phyloP scores from a whole-genome alignment of 2,888 invertebrate species.

The Drosophila mettleri region DNA sequence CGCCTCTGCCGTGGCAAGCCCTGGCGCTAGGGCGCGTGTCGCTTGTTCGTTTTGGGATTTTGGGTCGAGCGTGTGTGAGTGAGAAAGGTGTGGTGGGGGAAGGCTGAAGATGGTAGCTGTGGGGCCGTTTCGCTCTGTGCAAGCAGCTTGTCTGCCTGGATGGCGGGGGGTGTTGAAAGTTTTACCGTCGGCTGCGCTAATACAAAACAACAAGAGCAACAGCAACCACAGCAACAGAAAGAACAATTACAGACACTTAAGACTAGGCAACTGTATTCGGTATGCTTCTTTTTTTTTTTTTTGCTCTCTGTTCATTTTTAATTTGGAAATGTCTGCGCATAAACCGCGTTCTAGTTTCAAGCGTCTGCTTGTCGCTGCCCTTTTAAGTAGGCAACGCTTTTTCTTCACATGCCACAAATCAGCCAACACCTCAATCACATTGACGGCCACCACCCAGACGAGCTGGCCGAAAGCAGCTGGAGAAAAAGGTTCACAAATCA shows the following conservation, averaged over 20 bases:
- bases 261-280: constrained; percentile 22
- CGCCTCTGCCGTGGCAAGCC: constrained; percentile 45
- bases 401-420: constrained; percentile 21
- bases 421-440: constrained; percentile 45
- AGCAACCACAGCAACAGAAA: constrained; percentile 30
- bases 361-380: constrained; percentile 19
- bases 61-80: constrained; percentile 49
- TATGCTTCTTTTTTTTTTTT: not conserved
- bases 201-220: constrained; percentile 38
- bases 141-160: constrained; percentile 43
- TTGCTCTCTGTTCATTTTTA: constrained; percentile 1
- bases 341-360: not conserved
- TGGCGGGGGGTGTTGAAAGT: constrained; percentile 48
- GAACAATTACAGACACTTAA: constrained; percentile 56
- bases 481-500: constrained; percentile 43
- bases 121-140: constrained; percentile 13
- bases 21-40: constrained; percentile 70
- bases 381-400: constrained; percentile 62
- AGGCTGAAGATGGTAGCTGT: not conserved
- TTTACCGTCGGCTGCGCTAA: constrained; percentile 48
- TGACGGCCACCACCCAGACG: constrained; percentile 24
- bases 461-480: constrained; percentile 23
- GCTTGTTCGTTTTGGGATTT: constrained; percentile 76
- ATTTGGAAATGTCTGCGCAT: constrained; percentile 14
- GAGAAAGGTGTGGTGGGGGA: constrained; percentile 3